Percentiles rank a stretch among this genome's conserved stretches.
phyloP scores from a whole-genome alignment of 2,113 vertebrate genomes.

The Microtus ochrogaster region DNA sequence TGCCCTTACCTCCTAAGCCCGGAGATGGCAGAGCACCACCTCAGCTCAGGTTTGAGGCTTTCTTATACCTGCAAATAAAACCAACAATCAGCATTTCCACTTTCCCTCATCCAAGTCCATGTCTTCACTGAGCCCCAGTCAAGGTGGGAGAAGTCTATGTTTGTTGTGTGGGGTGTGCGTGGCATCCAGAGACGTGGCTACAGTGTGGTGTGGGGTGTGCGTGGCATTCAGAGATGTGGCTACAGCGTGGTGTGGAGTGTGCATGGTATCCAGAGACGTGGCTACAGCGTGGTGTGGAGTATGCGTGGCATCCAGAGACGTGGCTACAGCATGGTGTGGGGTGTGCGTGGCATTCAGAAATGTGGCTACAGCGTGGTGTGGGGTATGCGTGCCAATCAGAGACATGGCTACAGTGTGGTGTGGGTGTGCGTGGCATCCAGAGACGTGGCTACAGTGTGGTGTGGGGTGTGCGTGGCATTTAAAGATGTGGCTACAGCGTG shows the following conservation, averaged over 20 bases:
- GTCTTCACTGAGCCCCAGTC: neutral
- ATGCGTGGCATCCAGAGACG: neutral
- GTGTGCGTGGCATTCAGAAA: neutral
- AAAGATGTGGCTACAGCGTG: neutral
- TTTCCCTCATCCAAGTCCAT: neutral
- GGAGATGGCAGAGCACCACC: neutral
- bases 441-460: neutral
- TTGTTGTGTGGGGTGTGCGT: neutral
- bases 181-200: neutral
- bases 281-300: neutral
- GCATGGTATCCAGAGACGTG: neutral
- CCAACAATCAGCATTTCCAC: neutral
- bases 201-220: neutral
- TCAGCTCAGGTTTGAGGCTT: neutral
- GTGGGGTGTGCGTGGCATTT: neutral
- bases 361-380: neutral
- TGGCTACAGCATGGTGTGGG: neutral
- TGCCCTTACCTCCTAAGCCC: neutral
- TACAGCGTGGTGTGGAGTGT: neutral
- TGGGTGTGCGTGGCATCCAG: neutral
- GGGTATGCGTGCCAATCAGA: neutral
- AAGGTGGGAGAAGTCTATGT: neutral
- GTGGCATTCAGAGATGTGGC: neutral
- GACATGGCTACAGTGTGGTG: neutral
- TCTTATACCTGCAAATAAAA: neutral